phyloP scores from a whole-genome alignment of 2,113 vertebrate genomes.

The Polypterus senegalus region DNA sequence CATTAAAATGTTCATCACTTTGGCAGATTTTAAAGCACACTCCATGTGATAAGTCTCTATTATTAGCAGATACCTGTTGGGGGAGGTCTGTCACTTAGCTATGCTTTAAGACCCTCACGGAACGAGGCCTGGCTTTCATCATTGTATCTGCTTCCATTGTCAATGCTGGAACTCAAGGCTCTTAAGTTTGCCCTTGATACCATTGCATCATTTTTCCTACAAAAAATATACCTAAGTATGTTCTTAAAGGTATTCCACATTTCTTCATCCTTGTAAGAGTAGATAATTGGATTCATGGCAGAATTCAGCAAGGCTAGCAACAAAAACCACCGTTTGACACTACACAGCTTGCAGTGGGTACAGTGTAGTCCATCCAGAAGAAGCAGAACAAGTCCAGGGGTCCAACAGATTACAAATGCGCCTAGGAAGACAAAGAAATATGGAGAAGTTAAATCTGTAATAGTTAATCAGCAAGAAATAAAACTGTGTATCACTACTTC shows the following conservation, averaged over 20 bases:
- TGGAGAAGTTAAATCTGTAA: neutral
- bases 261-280: slow-evolving; percentile 93
- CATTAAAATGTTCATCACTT: no score
- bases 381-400: slow-evolving; percentile 77
- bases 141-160: slow-evolving; percentile 45
- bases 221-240: slow-evolving; percentile 66
- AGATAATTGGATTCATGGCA: slow-evolving; percentile 93
- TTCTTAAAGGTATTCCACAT: slow-evolving; percentile 88
- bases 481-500: no score
- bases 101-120: no score
- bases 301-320: slow-evolving; percentile 87
- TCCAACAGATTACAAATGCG: slow-evolving; percentile 94
- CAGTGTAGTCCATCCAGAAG: slow-evolving; percentile 83
- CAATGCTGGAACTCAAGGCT: slow-evolving; percentile 54
- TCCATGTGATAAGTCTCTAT: no score
- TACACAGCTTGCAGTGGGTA: slow-evolving; percentile 53
- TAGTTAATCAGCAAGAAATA: no score
- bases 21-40: no score
- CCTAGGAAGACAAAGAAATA: slow-evolving; percentile 43
- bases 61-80: no score
- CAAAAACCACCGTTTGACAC: slow-evolving; percentile 80
- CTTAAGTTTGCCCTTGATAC: slow-evolving; percentile 59
- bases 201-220: slow-evolving; percentile 56
- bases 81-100: no score
- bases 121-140: slow-evolving; percentile 38